A percentile compares a stretch with the other conserved stretches of the same genome.
Conservation (phyloP, 64 coral and sea anemone genomes). For the Acropora yongei region DNA sequence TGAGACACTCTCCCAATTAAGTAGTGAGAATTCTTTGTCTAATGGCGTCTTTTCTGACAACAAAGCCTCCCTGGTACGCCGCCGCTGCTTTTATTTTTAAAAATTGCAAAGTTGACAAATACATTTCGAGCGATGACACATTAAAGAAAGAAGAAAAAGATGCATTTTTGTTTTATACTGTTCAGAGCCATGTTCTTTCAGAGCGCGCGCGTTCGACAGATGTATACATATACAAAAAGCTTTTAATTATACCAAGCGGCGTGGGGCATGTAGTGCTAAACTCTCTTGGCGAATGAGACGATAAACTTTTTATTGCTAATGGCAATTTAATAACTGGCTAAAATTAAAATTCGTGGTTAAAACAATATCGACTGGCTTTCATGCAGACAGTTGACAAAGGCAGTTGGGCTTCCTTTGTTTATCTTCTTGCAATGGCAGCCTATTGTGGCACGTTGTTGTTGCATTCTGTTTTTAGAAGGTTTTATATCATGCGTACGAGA, state of each 20-base stretch:
- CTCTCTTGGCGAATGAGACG: background rate
- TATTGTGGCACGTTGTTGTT: background rate
- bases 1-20: too few relatives aligned
- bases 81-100: too few relatives aligned
- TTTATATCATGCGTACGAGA: background rate
- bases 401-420: background rate
- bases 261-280: background rate
- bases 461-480: background rate
- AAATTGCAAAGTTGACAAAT: too few relatives aligned
- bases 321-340: conserved; percentile 31
- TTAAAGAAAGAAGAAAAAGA: too few relatives aligned
- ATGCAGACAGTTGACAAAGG: background rate
- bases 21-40: background rate
- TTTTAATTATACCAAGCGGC: background rate
- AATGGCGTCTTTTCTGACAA: background rate
- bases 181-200: background rate
- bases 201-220: background rate
- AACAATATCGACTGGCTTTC: background rate
- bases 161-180: too few relatives aligned
- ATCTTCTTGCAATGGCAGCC: background rate
- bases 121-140: too few relatives aligned
- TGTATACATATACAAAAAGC: background rate
- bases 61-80: too few relatives aligned
- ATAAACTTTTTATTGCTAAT: background rate
- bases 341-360: conserved; percentile 17